Percentiles rank a stretch among this genome's conserved stretches.
Evolutionary conservation across 35 echinoderm and acorn worm species (phyloP).

Genomic region (Lytechinus variegatus): DNA sequence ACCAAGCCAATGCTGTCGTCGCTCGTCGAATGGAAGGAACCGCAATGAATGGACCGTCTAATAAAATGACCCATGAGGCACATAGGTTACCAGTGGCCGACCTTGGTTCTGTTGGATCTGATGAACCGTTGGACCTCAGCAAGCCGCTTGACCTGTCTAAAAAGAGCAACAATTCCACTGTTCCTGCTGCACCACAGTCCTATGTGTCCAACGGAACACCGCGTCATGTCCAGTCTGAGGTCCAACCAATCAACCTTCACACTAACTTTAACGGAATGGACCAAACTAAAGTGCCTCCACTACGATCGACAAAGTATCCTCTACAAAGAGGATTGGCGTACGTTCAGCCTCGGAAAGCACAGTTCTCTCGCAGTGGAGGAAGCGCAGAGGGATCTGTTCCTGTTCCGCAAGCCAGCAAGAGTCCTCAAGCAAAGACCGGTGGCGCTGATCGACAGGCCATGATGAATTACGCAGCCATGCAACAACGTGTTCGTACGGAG

Average conservation of each 20-base stretch:
- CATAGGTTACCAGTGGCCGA: not conserved
- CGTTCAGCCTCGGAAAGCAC: slow-evolving; percentile 21
- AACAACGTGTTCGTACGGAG: slow-evolving; percentile 29
- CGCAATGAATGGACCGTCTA: not conserved
- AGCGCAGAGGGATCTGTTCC: not conserved
- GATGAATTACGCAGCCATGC: slow-evolving; percentile 25
- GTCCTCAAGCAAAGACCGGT: not conserved
- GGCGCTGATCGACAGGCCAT: not conserved
- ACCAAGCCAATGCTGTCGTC: slow-evolving; percentile 10
- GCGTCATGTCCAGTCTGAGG: not conserved
- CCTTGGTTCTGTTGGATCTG: not conserved
- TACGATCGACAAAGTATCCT: slow-evolving; percentile 4
- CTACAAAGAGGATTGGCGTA: slow-evolving; percentile 16
- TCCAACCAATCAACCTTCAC: not conserved
- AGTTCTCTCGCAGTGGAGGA: not conserved
- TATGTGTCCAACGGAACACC: not conserved
- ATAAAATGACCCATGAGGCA: not conserved
- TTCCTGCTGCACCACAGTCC: not conserved
- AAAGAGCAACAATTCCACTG: slow-evolving; percentile 9
- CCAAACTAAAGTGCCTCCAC: not conserved
- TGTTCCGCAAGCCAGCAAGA: not conserved
- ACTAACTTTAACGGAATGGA: not conserved
- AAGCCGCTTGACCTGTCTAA: slow-evolving; percentile 65
- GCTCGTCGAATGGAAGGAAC: not conserved
- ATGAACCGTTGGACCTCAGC: slow-evolving; percentile 55